These are phyloP conservation scores for Epinephelus malabaricus DNA, from an alignment of 2,797 vertebrate genomes.

Conservation along the genomic window DNA sequence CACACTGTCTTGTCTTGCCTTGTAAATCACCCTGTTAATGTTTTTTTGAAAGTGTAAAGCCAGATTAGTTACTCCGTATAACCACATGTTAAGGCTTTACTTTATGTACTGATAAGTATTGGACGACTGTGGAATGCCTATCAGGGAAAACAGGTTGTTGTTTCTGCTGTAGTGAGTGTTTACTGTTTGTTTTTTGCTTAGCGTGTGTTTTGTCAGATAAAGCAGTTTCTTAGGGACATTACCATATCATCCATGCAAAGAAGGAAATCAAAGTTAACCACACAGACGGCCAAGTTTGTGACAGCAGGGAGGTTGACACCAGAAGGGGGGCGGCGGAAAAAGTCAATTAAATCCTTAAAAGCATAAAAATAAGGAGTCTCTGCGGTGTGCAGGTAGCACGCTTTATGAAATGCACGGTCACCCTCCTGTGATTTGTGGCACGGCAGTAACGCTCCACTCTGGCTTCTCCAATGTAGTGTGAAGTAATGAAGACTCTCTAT, in stretches of 20 bases:
- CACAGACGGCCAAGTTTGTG: slow-evolving; percentile 69
- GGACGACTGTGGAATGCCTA: neutral
- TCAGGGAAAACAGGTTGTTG: slow-evolving; percentile 4
- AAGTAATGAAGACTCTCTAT: slow-evolving; percentile 66
- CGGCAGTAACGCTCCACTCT: slow-evolving; percentile 26
- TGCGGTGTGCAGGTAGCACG: slow-evolving; percentile 59
- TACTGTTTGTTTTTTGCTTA: slow-evolving; percentile 3
- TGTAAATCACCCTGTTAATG: neutral
- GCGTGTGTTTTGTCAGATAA: slow-evolving; percentile 36
- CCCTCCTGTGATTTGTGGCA: slow-evolving; percentile 68
- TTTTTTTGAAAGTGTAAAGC: neutral
- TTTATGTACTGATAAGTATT: neutral
- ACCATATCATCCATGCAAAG: slow-evolving; percentile 62
- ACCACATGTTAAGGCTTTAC: neutral
- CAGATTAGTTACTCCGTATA: neutral
- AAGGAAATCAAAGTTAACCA: slow-evolving; percentile 60
- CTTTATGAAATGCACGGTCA: slow-evolving; percentile 65
- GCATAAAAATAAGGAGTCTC: slow-evolving; percentile 73
- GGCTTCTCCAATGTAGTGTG: slow-evolving; percentile 57
- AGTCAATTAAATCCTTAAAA: slow-evolving; percentile 79
- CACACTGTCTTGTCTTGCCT: neutral
- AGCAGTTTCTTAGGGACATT: slow-evolving; percentile 60
- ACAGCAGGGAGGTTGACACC: slow-evolving; percentile 60
- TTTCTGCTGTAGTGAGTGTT: slow-evolving; percentile 24
- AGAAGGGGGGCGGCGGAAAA: slow-evolving; percentile 55